Conservation (phyloP, 2,113 vertebrate species). For the Amblyornis subalaris region DNA sequence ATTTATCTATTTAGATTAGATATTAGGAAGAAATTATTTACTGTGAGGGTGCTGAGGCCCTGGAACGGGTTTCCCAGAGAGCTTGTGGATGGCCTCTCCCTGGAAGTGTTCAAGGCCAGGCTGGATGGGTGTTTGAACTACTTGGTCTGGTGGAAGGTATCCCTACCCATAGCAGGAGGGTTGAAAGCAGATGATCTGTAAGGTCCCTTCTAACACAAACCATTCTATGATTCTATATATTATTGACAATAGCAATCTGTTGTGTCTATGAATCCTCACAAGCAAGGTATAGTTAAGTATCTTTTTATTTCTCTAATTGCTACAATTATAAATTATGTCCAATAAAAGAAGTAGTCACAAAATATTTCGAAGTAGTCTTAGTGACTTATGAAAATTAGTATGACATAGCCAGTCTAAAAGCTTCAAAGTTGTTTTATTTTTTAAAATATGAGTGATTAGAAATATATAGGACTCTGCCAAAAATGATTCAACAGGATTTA, state of each 20-base stretch:
- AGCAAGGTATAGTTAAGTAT: not conserved
- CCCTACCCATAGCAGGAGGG: not conserved
- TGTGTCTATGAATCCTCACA: not conserved
- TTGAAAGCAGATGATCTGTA: not conserved
- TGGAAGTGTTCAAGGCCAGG: not conserved
- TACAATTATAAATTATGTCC: not conserved
- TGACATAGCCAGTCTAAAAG: slow-evolving; percentile 4
- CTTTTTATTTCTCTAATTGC: slow-evolving; percentile 11
- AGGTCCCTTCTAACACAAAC: not conserved
- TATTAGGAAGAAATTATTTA: not conserved
- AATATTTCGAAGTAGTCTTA: slow-evolving; percentile 39
- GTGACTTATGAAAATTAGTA: not conserved
- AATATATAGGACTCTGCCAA: not conserved
- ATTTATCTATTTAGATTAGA: not conserved
- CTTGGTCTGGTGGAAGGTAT: not conserved
- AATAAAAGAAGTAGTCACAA: not conserved
- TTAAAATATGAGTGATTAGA: not conserved
- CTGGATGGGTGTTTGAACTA: not conserved
- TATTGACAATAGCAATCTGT: not conserved
- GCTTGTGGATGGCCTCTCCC: too few species aligned
- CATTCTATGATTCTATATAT: not conserved
- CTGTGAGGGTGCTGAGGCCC: not conserved
- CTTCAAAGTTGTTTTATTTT: not conserved
- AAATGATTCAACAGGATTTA: not conserved
- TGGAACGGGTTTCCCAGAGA: not conserved